Conservation (phyloP, 2,888 invertebrate species). For the Glaucopsyche alexis region DNA sequence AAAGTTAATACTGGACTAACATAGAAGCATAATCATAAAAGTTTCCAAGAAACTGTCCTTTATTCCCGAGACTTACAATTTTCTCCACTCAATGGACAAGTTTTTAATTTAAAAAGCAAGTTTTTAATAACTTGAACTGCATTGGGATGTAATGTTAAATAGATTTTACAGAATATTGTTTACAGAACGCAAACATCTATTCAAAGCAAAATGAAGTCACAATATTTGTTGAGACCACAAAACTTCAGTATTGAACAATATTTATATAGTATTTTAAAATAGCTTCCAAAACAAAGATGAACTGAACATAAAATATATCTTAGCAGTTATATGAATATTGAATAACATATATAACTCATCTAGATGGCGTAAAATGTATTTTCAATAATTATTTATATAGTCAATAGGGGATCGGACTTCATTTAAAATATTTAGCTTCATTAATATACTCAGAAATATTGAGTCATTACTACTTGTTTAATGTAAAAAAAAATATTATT, state of each 20-base stretch:
- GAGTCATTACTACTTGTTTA: too few relatives aligned
- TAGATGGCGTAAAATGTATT: background rate
- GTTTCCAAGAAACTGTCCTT: slow-evolving; percentile 12
- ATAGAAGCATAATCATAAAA: slow-evolving; percentile 2
- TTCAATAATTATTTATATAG: too few relatives aligned
- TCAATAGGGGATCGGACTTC: too few relatives aligned
- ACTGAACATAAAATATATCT: background rate
- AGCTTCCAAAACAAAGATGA: background rate
- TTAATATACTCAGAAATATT: too few relatives aligned
- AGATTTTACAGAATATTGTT: slow-evolving; percentile 10
- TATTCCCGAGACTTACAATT: slow-evolving; percentile 15
- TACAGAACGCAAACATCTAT: slow-evolving; percentile 31
- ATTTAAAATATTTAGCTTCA: too few relatives aligned
- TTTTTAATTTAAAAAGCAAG: slow-evolving; percentile 21
- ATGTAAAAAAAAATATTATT: too few relatives aligned
- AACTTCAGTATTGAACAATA: slow-evolving; percentile 40
- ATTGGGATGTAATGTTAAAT: slow-evolving; percentile 17
- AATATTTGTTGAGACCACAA: slow-evolving; percentile 34
- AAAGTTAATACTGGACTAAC: slow-evolving; percentile 3
- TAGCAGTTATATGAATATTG: background rate
- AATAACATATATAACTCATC: background rate
- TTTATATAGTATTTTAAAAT: slow-evolving; percentile 33
- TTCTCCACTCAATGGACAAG: slow-evolving; percentile 1
- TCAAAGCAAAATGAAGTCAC: slow-evolving; percentile 28
- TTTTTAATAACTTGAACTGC: slow-evolving; percentile 18